Percentiles rank a stretch among this genome's conserved stretches.
Conservation (phyloP, 2,888 invertebrate species). For the Oxytorus armatus region DNA sequence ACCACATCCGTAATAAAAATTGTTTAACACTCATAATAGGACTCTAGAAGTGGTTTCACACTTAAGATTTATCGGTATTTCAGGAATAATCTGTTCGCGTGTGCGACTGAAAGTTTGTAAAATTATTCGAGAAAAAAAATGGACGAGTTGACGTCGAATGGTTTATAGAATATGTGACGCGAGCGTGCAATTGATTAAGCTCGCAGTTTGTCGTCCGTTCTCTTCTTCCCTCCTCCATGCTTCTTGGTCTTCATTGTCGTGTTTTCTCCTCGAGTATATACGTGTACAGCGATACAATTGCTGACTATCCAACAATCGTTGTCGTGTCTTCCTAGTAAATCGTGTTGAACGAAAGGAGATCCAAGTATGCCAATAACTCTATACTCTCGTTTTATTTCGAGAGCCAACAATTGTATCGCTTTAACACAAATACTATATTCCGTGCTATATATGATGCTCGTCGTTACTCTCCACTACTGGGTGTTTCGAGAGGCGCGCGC, state of each 20-base stretch:
- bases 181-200: conserved; percentile 54
- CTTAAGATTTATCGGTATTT: no score
- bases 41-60: no score
- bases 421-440: background rate
- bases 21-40: no score
- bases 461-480: conserved; percentile 3
- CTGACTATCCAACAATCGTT: conserved; percentile 9
- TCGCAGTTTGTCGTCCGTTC: conserved; percentile 55
- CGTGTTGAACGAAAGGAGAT: background rate
- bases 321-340: conserved; percentile 8
- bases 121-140: background rate
- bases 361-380: background rate
- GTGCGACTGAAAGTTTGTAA: no score
- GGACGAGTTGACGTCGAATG: background rate
- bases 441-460: background rate
- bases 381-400: background rate
- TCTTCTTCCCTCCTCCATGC: conserved; percentile 27
- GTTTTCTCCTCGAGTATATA: background rate
- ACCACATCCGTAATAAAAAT: no score
- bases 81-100: no score
- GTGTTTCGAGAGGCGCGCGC: conserved; percentile 58
- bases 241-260: conserved; percentile 36
- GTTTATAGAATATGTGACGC: conserved; percentile 16
- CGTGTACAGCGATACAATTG: background rate
- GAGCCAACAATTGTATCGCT: background rate